Evolutionary conservation across 2,797 vertebrate species (phyloP).

Genomic region (Lutjanus argentimaculatus): DNA sequence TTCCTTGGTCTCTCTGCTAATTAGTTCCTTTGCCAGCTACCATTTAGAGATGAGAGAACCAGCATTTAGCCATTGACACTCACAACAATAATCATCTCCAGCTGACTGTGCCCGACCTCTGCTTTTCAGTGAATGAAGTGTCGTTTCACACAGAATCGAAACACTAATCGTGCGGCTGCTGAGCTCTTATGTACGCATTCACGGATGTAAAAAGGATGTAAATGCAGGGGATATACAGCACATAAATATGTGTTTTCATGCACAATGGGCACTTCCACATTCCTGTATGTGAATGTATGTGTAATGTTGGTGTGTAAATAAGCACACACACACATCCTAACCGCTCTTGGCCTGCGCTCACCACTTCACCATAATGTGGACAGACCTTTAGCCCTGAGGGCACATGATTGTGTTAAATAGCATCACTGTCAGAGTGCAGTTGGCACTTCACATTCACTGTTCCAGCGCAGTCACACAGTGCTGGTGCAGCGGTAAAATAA

Average conservation of each 20-base stretch:
- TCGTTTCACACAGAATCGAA: neutral
- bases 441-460: constrained; percentile 11
- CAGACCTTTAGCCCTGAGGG: constrained; percentile 60
- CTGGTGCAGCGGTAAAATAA: constrained; percentile 25
- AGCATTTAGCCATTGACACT: constrained; percentile 13
- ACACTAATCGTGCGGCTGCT: too few relatives aligned
- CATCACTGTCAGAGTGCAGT: constrained; percentile 66
- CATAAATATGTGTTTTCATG: neutral
- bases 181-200: neutral
- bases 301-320: neutral
- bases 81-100: constrained; percentile 5
- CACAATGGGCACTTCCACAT: neutral
- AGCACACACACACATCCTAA: neutral
- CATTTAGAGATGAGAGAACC: constrained; percentile 36
- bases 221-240: neutral
- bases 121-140: neutral
- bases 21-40: constrained; percentile 25
- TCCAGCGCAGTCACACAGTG: neutral
- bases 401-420: constrained; percentile 63
- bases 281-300: neutral
- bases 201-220: neutral
- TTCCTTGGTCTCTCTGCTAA: constrained; percentile 12
- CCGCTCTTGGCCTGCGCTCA: constrained; percentile 14
- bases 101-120: neutral
- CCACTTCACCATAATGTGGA: constrained; percentile 54